A percentile compares a stretch with the other conserved stretches of the same genome.
Evolutionary conservation across 1,140 invertebrate species (phyloP).

Genomic region (Rhizoglyphus robini): DNA sequence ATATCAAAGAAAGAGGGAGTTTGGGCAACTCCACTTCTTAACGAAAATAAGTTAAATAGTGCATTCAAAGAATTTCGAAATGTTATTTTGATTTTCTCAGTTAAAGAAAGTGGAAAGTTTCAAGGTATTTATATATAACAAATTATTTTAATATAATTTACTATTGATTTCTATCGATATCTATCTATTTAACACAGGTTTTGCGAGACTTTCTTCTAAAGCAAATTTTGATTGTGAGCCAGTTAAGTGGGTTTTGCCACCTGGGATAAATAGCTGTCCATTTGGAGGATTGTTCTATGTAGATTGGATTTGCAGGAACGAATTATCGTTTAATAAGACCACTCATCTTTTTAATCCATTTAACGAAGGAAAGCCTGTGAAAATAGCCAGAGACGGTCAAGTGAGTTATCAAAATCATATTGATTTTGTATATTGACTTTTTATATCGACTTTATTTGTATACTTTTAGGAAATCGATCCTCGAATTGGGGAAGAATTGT

Average conservation of each 20-base stretch:
- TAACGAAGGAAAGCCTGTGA: conserved; percentile 97
- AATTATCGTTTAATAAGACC: conserved; percentile 79
- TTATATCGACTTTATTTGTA: no score
- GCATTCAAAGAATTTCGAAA: conserved; percentile 80
- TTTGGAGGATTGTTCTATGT: conserved; percentile 88
- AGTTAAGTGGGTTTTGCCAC: conserved; percentile 89
- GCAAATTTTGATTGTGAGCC: conserved; percentile 73
- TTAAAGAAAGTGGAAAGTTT: conserved; percentile 87
- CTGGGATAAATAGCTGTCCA: conserved; percentile 75
- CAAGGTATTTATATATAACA: no score
- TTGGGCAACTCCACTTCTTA: conserved; percentile 93
- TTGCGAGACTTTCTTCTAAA: conserved; percentile 71
- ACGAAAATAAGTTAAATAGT: conserved; percentile 89
- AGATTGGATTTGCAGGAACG: conserved; percentile 87
- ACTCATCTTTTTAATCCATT: conserved; percentile 89
- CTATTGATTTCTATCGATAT: conserved; percentile 5
- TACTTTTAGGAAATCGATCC: conserved; percentile 96
- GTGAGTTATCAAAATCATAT: conserved; percentile 32
- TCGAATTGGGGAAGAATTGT: conserved; percentile 80
- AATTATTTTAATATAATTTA: conserved; percentile 30
- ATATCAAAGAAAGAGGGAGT: conserved; percentile 88
- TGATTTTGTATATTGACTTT: conserved; percentile 17
- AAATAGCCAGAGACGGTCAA: conserved; percentile 92
- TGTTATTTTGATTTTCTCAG: conserved; percentile 89
- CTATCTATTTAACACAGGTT: no score